These are phyloP conservation scores for Acanthosepion pharaonis DNA, from an alignment of 2,888 invertebrate genomes.

Conservation along the genomic window DNA sequence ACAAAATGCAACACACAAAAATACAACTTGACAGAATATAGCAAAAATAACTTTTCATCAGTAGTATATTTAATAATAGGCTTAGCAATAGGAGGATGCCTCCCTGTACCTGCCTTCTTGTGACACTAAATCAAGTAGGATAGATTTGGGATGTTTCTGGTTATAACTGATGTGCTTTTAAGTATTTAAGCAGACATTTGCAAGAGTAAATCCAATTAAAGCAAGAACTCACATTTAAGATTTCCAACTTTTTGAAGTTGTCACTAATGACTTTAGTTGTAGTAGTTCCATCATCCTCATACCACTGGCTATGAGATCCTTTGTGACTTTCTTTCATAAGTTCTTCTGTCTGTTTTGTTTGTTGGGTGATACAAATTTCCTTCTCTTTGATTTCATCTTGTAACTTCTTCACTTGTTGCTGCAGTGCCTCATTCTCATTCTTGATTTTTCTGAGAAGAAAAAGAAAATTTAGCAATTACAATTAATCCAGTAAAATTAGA, in stretches of 20 bases:
- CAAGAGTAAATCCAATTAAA: not conserved
- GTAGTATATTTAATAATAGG: too few species aligned
- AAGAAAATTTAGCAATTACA: not conserved
- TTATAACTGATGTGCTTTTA: too few species aligned
- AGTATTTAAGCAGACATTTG: too few species aligned
- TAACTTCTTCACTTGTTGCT: slow-evolving; percentile 69
- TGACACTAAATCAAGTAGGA: too few species aligned
- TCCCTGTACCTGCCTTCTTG: too few species aligned
- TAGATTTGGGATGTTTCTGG: too few species aligned
- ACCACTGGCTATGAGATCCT: not conserved
- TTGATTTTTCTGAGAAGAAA: slow-evolving; percentile 61
- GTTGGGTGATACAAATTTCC: slow-evolving; percentile 73
- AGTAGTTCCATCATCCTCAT: not conserved
- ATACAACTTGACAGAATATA: too few species aligned
- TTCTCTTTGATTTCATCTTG: slow-evolving; percentile 73
- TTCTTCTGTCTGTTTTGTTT: slow-evolving; percentile 73
- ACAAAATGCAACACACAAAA: too few species aligned
- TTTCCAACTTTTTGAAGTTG: slow-evolving; percentile 38
- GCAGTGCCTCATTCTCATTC: slow-evolving; percentile 63
- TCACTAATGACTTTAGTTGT: slow-evolving; percentile 42
- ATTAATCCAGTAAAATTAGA: too few species aligned
- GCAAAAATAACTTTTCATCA: too few species aligned
- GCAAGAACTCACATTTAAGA: not conserved
- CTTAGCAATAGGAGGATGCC: too few species aligned
- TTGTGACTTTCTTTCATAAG: slow-evolving; percentile 50